Base-by-base conservation (phyloP, 37 sponge, comb jelly and placozoan species). In the Cliona cf. orientalis region DNA sequence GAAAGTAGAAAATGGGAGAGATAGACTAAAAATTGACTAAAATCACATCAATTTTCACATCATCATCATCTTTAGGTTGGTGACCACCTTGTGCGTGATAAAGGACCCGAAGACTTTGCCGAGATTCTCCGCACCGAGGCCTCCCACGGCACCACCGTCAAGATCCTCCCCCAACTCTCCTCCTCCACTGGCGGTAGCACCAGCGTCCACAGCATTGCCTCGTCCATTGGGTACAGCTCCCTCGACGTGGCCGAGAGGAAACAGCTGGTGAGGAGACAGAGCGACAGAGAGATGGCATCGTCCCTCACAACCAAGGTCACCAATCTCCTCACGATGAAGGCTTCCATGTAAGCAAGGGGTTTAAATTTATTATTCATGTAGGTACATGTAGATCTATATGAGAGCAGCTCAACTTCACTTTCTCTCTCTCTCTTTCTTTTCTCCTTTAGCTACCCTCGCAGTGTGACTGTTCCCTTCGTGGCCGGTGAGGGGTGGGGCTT, bases 311-410 rank as follows among this genome's bases (percentile, higher is more conserved):
- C 64, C 29, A 82, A 82, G 53, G 83, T 82, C 12, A 63, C 83
- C 17, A 82, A 82, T 38, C 73, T 82, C 11, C 83, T 82, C 65
- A 63, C 57, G 39, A 82, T 82, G 83, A 82, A 82, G 74, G 55
- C 74, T 19, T 38, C 57, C 11, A 69, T 69, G 80, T 80, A 38
- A 68, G 73, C 17, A 31, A 6, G 22, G 41, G 21, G 63, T 28
- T 7, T 62, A 17, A 19, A 19, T 25, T 28, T 62, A 62, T 62
- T 12, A 28, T n/a, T 25, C 21, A 12, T 62, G 63, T n/a, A 19
- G 63, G 7, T n/a, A 31, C 37, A 66, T 32, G 67, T 38, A 36
- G 21, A 66, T 36, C 25, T 66, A 38, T 29, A 32, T 5, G 34
- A 3, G 21, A 71, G 26, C 31, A 66, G 37, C 2, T 11, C 2